Evolutionary conservation across 2,888 invertebrate species (phyloP).

Genomic region (Holacanthella duospinosa): DNA sequence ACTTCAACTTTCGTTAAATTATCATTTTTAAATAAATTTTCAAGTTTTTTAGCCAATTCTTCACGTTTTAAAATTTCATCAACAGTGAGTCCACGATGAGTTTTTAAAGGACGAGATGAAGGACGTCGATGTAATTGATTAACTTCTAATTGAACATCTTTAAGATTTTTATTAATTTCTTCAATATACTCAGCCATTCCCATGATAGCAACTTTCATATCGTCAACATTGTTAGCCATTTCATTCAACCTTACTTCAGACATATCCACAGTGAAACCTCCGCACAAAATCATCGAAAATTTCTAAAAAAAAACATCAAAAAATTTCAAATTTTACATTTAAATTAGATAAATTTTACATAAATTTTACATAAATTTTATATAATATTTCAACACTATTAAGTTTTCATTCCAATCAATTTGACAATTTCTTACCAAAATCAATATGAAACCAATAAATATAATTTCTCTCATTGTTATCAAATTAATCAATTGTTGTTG

Average conservation of each 20-base stretch:
- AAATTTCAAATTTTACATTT: too few relatives aligned
- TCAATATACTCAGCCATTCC: conserved; percentile 30
- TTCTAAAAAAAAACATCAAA: too few relatives aligned
- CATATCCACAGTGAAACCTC: conserved; percentile 21
- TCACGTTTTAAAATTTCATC: conserved; percentile 9
- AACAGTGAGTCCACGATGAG: not conserved
- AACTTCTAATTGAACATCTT: conserved; percentile 11
- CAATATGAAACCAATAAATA: too few relatives aligned
- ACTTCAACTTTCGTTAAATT: conserved; percentile 26
- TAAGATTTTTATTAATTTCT: conserved; percentile 24
- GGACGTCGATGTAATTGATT: not conserved
- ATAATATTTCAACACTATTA: too few relatives aligned
- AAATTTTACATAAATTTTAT: too few relatives aligned
- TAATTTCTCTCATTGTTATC: too few relatives aligned
- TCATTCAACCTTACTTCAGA: conserved; percentile 23
- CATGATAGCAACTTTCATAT: conserved; percentile 28
- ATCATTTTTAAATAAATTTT: conserved; percentile 25
- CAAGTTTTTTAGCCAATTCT: conserved; percentile 30
- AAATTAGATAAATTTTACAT: too few relatives aligned
- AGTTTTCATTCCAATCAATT: too few relatives aligned
- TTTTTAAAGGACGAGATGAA: conserved; percentile 4
- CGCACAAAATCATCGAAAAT: conserved; percentile 8
- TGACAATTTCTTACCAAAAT: too few relatives aligned
- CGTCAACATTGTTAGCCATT: conserved; percentile 22
- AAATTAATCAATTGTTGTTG: too few relatives aligned